Conservation (phyloP, 2,888 invertebrate genomes). For the Athalia circularis region DNA sequence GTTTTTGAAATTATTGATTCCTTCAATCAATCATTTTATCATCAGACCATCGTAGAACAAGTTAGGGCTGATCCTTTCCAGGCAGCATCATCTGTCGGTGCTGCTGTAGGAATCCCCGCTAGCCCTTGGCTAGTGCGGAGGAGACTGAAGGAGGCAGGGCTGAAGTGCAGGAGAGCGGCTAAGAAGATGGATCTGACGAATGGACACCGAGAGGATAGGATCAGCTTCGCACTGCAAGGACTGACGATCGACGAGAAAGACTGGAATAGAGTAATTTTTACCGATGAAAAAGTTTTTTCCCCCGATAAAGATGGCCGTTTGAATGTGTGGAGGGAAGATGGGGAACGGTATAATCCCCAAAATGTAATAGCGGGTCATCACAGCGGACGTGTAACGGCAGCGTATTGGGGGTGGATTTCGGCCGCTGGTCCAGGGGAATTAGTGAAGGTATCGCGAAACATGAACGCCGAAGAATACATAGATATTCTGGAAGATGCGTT, state of each 20-base stretch:
- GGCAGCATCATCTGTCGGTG: too few relatives aligned
- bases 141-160: slow-evolving; percentile 38
- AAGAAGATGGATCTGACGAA: slow-evolving; percentile 24
- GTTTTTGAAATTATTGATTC: too few relatives aligned
- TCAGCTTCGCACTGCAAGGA: slow-evolving; percentile 13
- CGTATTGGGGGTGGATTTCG: slow-evolving; percentile 52
- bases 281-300: slow-evolving; percentile 48
- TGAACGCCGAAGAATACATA: too few relatives aligned
- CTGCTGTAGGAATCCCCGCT: too few relatives aligned
- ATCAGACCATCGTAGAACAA: too few relatives aligned
- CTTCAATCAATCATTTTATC: too few relatives aligned
- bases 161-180: slow-evolving; percentile 37
- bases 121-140: background rate
- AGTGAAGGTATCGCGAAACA: too few relatives aligned
- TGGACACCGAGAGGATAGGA: slow-evolving; percentile 20
- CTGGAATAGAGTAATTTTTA: slow-evolving; percentile 43
- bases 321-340: slow-evolving; percentile 39
- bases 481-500: slow-evolving; percentile 31
- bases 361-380: slow-evolving; percentile 32
- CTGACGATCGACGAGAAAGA: slow-evolving; percentile 14
- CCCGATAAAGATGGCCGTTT: too few relatives aligned
- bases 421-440: background rate
- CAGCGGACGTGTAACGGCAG: slow-evolving; percentile 47
- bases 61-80: too few relatives aligned
- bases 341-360: background rate